phyloP scores from a whole-genome alignment of 2,888 invertebrate species.

The Apotomis betuletana region DNA sequence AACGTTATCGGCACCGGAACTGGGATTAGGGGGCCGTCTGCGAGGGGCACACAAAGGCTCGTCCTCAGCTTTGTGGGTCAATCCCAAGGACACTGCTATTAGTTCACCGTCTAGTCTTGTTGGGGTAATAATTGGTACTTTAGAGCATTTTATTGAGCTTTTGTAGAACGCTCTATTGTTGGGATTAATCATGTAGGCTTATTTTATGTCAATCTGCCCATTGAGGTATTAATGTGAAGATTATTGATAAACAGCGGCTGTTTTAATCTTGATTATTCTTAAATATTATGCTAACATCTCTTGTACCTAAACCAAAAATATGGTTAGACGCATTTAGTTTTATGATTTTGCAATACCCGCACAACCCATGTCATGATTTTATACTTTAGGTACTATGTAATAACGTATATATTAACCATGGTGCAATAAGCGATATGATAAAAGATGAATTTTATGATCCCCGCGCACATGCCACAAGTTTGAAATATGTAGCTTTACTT shows the following conservation, averaged over 20 bases:
- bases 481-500: not conserved
- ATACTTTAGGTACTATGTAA: too few relatives aligned
- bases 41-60: conserved; percentile 68
- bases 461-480: not conserved
- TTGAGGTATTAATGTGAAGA: not conserved
- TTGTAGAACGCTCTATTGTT: conserved; percentile 1
- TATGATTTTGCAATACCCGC: too few relatives aligned
- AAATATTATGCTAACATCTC: too few relatives aligned
- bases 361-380: too few relatives aligned
- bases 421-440: not conserved
- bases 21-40: conserved; percentile 55
- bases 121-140: conserved; percentile 55
- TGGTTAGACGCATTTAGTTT: too few relatives aligned
- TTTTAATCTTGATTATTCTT: too few relatives aligned
- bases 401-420: too few relatives aligned
- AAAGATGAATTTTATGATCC: not conserved
- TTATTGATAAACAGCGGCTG: too few relatives aligned
- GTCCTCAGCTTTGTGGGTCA: conserved; percentile 64
- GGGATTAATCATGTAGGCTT: not conserved
- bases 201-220: not conserved
- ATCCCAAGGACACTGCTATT: conserved; percentile 64
- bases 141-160: not conserved
- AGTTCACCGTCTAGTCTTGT: conserved; percentile 88
- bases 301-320: too few relatives aligned
- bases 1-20: conserved; percentile 54